A percentile compares a stretch with the other conserved stretches of the same genome.
Conservation (phyloP, 2,113 vertebrate species). For the Xyrauchen texanus region DNA sequence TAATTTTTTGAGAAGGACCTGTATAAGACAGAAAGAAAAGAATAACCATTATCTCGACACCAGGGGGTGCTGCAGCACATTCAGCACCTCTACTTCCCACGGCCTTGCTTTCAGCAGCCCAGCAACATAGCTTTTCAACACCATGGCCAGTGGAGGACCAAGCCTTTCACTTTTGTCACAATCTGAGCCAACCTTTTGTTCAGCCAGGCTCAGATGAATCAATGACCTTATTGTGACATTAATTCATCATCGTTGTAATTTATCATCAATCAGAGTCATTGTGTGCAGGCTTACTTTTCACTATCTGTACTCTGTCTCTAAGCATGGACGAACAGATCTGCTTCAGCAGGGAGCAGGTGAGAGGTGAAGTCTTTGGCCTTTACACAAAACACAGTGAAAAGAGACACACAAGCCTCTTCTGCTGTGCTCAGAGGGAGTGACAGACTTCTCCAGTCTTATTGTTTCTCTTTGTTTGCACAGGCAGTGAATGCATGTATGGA, state of each 20-base stretch:
- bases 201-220: conserved; percentile 27
- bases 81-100: too few species aligned
- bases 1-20: too few species aligned
- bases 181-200: conserved; percentile 25
- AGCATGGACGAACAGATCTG: conserved; percentile 32
- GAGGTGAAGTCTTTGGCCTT: conserved; percentile 20
- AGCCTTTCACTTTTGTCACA: conserved; percentile 26
- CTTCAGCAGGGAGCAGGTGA: conserved; percentile 45
- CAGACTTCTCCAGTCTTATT: neutral
- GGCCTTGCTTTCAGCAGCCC: neutral
- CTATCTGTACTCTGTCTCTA: conserved; percentile 25
- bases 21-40: too few species aligned
- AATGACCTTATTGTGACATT: conserved; percentile 50
- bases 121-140: neutral
- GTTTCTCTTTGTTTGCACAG: conserved; percentile 19
- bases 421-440: neutral
- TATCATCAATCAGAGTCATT: conserved; percentile 39
- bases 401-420: too few species aligned
- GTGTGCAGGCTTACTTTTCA: conserved; percentile 40
- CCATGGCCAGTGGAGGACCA: neutral
- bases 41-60: too few species aligned
- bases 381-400: neutral
- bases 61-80: too few species aligned
- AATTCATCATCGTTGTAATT: conserved; percentile 49
- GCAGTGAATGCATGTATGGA: neutral